Base-by-base conservation (phyloP, 2,113 vertebrate genomes). In the Ramphastos sulfuratus region DNA sequence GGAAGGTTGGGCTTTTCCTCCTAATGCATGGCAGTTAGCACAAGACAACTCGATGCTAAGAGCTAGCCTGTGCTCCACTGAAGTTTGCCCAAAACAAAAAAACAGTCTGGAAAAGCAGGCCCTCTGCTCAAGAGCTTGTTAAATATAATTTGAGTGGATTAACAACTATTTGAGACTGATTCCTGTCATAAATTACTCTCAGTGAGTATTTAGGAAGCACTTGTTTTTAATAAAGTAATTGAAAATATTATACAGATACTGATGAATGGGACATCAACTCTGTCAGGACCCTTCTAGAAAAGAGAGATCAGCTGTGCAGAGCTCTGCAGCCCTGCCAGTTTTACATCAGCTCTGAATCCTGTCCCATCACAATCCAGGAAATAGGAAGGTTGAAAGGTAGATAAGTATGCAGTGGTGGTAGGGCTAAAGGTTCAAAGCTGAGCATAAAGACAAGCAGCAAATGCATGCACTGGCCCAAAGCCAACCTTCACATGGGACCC, bases 351-450 rank as follows among this genome's bases (percentile, higher is more conserved):
- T 18, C 7, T 19, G 70, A 44, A 10, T 52, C 39, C 17, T 10
- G 20, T 69, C 30, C n/a, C 44, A 1, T 0, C 48, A 50, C 13
- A 56, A 7, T 10, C 12, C 46, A 28, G 85, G 18, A 27, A n/a
- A 37, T 48, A 31, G 9, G 10, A 15, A 13, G 4, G 6, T 3
- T 25, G 31, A 8, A 2, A 24, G 12, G 15, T 48, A 33, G 23
- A 20, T 9, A 56, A 55, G 11, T 2, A 2, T 1, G 4, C 4
- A 6, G 1, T 0, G 7, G 6, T 18, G 35, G 15, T 4, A 46
- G 18, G 33, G 35, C 42, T 71, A 17, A 24, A 30, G 58, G 48
- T 50, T 20, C 55, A 61, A 7, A 58, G 7, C 27, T 66, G 64
- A 27, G 9, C 30, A 24, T 46, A 72, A 58, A 75, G 19, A 48